Percentiles rank a stretch among this genome's conserved stretches.
Evolutionary conservation across 2,797 vertebrate genomes (phyloP).

Genomic region (Anas acuta): DNA sequence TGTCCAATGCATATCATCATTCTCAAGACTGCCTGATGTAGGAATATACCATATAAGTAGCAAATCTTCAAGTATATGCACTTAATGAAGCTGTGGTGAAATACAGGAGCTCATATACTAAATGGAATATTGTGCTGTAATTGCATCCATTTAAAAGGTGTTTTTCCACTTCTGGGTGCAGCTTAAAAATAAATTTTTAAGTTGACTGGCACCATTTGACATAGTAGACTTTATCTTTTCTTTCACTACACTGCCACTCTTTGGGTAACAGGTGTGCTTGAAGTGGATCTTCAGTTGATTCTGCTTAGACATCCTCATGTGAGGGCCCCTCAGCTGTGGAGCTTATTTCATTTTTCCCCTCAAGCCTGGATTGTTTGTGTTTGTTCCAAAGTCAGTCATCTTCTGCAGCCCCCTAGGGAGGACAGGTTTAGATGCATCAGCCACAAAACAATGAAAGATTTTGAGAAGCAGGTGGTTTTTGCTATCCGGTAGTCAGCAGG

Average conservation of each 20-base stretch:
- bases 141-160: not conserved
- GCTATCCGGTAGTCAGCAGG: not conserved
- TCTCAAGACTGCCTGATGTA: not conserved
- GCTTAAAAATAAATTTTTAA: not conserved
- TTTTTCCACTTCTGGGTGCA: not conserved
- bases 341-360: not conserved
- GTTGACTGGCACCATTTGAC: not conserved
- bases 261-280: not conserved
- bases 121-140: not conserved
- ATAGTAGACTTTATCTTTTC: not conserved
- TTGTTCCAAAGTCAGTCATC: not conserved
- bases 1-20: not conserved
- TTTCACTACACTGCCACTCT: not conserved
- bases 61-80: not conserved
- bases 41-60: not conserved
- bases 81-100: not conserved
- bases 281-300: not conserved
- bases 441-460: not conserved
- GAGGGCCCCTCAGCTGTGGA: not conserved
- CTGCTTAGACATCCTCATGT: not conserved
- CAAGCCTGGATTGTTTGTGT: not conserved
- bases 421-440: not conserved
- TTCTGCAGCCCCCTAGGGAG: not conserved
- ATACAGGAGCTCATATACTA: not conserved
- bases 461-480: not conserved